Base-by-base conservation (phyloP, 2,888 invertebrate species). In the Epirrhoe alternata region DNA sequence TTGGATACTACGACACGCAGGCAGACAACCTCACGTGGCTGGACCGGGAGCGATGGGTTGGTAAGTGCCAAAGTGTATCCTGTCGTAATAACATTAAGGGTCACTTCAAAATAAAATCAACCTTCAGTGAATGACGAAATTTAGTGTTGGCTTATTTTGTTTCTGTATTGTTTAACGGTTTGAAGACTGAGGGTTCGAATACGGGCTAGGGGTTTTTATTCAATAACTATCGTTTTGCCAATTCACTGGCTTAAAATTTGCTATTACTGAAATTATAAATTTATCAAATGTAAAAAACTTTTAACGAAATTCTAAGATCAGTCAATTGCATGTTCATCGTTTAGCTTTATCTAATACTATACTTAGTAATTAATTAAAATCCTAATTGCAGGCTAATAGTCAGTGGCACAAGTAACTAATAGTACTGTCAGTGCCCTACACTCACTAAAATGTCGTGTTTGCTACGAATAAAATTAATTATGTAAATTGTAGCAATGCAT, bases 1-100 rank as follows among this genome's bases (percentile, higher is more conserved):
- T 99, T 61, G 99, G 99, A 14, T 99, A 98, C 89, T 99, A 99
- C 87, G 99, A 99, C 87, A 98, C 98, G 7, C 98, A 98, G 82
- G 96, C 97, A 55, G 98, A 99, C 89, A 98, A 99, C 90, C 94
- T 99, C 52, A 98, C 98, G 6, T 99, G 99, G 99, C 94, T 96
- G 69, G 97, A 97, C 81, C 95, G 95, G 81, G 98, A 99, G 87
- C 95, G 96, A 81, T 99, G 99, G 99, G 96, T 96, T 82, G 98
- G 97, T 96, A 94, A 90, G 94, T 93, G 47, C 16, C 47, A 47
- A 47, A 47, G 0, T 47, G 3, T 12, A 16, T 5, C 10, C 10
- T 33, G 5, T 42, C 42, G 12, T n/a, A 42, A n/a, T 42, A 7
- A 6, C 42, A 42, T 42, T 42, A 33, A 5, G 1, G 33, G 7